These are phyloP conservation scores for Euproctis similis DNA, from an alignment of 2,888 invertebrate genomes.

Conservation along the genomic window DNA sequence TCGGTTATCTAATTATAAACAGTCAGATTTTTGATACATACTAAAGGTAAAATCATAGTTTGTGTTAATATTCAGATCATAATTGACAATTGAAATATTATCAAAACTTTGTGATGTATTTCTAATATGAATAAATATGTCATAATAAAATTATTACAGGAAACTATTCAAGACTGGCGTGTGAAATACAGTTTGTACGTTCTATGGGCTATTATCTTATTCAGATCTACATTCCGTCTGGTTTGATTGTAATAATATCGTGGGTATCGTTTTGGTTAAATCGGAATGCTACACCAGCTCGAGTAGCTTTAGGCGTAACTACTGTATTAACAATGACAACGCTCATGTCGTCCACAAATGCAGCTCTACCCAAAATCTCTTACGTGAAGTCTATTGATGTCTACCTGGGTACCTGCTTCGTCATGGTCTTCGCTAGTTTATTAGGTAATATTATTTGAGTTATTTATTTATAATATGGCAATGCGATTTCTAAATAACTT, in stretches of 20 bases:
- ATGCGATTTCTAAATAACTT: slow-evolving; percentile 11
- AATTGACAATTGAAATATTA: no score
- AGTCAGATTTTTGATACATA: no score
- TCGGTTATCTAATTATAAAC: no score
- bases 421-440: slow-evolving; percentile 98
- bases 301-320: slow-evolving; percentile 95
- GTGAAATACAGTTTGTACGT: slow-evolving; percentile 97
- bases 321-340: slow-evolving; percentile 98
- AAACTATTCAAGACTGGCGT: slow-evolving; percentile 96
- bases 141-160: slow-evolving; percentile 72
- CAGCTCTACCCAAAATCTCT: slow-evolving; percentile 97
- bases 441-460: slow-evolving; percentile 78
- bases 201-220: slow-evolving; percentile 99
- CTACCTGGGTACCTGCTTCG: slow-evolving; percentile 97
- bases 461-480: slow-evolving; percentile 18
- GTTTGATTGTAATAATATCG: slow-evolving; percentile 96
- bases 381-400: slow-evolving; percentile 99
- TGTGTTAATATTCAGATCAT: no score
- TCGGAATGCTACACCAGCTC: slow-evolving; percentile 94
- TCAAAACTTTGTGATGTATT: no score
- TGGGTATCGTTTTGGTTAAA: slow-evolving; percentile 98
- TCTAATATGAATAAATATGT: neutral
- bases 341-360: slow-evolving; percentile 96
- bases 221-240: slow-evolving; percentile 98
- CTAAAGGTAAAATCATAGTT: no score